Conservation (phyloP, 2,113 vertebrate species). For the human (Homo sapiens) region DNA sequence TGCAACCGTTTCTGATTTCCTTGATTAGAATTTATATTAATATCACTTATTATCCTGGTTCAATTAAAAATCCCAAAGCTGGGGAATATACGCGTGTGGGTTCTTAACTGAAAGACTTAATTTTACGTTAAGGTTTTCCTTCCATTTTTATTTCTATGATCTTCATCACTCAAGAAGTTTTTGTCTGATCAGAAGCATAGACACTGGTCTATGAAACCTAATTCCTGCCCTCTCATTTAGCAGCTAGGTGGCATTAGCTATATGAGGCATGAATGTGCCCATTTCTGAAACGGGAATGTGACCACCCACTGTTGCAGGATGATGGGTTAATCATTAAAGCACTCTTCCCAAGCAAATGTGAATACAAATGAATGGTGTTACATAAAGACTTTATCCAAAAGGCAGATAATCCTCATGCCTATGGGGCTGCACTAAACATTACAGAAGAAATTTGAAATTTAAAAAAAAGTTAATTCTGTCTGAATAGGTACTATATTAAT, state of each 20-base stretch:
- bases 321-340: neutral
- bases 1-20: neutral
- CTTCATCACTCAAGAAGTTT: neutral
- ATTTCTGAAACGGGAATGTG: neutral
- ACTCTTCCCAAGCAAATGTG: neutral
- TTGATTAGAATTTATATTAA: neutral
- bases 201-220: neutral
- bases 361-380: neutral
- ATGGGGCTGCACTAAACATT: neutral
- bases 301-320: neutral
- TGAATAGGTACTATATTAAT: conserved; percentile 75
- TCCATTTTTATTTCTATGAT: neutral
- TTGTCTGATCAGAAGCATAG: neutral
- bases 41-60: neutral
- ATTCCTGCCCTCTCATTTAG: neutral
- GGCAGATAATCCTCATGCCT: neutral
- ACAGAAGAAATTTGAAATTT: conserved; percentile 23
- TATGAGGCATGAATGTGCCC: neutral
- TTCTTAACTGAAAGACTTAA: neutral
- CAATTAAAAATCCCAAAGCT: neutral
- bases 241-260: neutral
- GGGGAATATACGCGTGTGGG: neutral
- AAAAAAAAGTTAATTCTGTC: conserved; percentile 57
- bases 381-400: conserved; percentile 35
- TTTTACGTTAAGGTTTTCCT: neutral